A percentile compares a stretch with the other conserved stretches of the same genome.
Evolutionary conservation across 1,140 invertebrate genomes (phyloP).

Genomic region (Melanaphis sacchari): DNA sequence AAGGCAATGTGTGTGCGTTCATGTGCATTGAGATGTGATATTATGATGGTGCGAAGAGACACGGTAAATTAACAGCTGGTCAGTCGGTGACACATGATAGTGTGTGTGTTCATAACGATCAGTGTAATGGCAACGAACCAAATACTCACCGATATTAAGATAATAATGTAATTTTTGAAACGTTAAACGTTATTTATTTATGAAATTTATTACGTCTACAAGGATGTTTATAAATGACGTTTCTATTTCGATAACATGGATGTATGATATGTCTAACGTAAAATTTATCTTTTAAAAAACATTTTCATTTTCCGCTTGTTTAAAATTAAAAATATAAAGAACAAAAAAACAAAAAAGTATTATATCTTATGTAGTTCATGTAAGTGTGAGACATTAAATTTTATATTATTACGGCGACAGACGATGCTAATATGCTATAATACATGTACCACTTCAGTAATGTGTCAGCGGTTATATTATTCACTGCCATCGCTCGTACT

Average conservation of each 20-base stretch:
- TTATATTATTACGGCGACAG: constrained; percentile 45
- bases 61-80: constrained; percentile 49
- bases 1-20: neutral
- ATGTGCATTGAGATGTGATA: constrained; percentile 33
- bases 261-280: neutral
- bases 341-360: constrained; percentile 18
- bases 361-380: neutral
- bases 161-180: constrained; percentile 16
- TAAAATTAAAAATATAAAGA: constrained; percentile 14
- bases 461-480: constrained; percentile 47
- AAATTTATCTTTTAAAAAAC: constrained; percentile 15
- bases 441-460: neutral
- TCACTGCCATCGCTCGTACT: constrained; percentile 46
- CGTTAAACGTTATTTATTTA: neutral
- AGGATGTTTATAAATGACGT: constrained; percentile 20
- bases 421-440: constrained; percentile 35
- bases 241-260: constrained; percentile 23
- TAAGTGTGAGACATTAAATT: constrained; percentile 8
- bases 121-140: constrained; percentile 29
- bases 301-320: neutral
- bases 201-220: constrained; percentile 3
- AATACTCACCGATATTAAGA: neutral
- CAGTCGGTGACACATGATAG: constrained; percentile 40
- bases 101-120: neutral
- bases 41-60: constrained; percentile 11